Conservation (phyloP, 1,140 invertebrate species). For the Eriocheir sinensis region DNA sequence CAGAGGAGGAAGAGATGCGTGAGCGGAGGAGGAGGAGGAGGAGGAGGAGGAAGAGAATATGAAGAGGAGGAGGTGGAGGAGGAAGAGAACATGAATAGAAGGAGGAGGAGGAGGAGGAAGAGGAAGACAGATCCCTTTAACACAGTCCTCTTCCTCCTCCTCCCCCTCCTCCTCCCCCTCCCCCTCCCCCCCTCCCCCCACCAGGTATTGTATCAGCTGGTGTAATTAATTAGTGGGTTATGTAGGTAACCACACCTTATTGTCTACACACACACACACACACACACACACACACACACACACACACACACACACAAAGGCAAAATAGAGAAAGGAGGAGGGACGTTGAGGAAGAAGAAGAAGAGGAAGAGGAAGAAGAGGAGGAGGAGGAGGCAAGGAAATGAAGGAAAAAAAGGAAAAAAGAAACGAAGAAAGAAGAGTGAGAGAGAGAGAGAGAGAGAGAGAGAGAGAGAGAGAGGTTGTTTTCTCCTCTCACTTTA, state of each 20-base stretch:
- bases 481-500: not conserved
- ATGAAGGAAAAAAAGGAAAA: not conserved
- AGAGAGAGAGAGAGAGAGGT: too few species aligned
- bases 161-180: not conserved
- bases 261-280: not conserved
- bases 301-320: slow-evolving; percentile 4
- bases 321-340: too few species aligned
- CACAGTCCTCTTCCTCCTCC: not conserved
- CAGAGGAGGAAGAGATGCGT: not conserved
- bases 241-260: not conserved
- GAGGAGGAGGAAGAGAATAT: not conserved
- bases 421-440: too few species aligned
- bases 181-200: not conserved
- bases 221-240: not conserved
- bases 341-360: not conserved
- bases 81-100: not conserved
- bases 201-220: not conserved
- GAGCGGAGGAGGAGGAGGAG: not conserved
- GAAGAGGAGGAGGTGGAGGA: not conserved
- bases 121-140: not conserved
- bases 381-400: too few species aligned
- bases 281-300: slow-evolving; percentile 41
- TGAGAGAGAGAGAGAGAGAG: too few species aligned
- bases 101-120: not conserved
- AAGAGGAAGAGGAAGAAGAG: too few species aligned